phyloP scores from a whole-genome alignment of 2,888 invertebrate species.

The Lapara coniferarum region DNA sequence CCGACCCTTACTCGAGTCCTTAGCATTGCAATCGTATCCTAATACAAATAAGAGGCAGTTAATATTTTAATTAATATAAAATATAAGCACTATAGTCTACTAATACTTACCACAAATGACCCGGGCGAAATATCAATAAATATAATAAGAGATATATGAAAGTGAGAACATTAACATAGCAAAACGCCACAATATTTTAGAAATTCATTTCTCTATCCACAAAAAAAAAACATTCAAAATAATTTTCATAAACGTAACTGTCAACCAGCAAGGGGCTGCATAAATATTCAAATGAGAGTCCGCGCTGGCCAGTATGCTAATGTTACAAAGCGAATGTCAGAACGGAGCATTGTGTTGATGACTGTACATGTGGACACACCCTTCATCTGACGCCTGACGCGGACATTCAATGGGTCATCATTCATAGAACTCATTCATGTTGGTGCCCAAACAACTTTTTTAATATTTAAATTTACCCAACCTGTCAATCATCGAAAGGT shows the following conservation, averaged over 20 bases:
- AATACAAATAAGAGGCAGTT: no score
- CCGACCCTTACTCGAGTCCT: no score
- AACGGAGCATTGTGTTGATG: constrained; percentile 67
- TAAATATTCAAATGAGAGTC: constrained; percentile 67
- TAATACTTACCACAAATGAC: no score
- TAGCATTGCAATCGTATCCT: no score
- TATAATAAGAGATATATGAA: no score
- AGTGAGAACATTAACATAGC: no score
- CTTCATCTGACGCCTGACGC: constrained; percentile 53
- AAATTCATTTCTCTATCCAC: neutral
- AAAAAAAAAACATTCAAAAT: constrained; percentile 23
- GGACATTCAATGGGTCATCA: constrained; percentile 65
- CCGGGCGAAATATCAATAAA: no score
- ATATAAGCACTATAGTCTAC: no score
- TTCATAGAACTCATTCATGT: constrained; percentile 53
- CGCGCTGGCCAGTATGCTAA: constrained; percentile 77
- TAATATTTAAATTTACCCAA: constrained; percentile 32
- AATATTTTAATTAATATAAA: no score
- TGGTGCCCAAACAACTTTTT: constrained; percentile 39
- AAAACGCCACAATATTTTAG: neutral
- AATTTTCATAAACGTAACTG: constrained; percentile 25
- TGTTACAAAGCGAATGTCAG: constrained; percentile 70
- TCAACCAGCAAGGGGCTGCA: constrained; percentile 43
- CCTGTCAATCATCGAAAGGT: constrained; percentile 26
- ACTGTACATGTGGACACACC: constrained; percentile 75